Base-by-base conservation (phyloP, 2,797 vertebrate genomes). In the Amphiprion clarkii region DNA sequence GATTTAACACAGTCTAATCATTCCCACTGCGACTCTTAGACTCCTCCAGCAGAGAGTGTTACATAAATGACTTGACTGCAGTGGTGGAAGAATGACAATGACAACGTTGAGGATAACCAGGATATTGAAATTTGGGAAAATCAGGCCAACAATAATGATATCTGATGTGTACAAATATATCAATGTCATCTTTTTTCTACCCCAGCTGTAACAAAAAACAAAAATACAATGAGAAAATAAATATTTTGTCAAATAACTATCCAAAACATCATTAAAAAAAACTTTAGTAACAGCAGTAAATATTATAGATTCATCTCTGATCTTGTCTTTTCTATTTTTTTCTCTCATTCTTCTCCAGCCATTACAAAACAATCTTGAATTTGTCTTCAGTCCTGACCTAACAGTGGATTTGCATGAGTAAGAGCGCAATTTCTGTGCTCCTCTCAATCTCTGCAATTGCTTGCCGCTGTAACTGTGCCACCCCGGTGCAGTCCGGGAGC, bases 291-390 rank as follows among this genome's bases (percentile, higher is more conserved):
- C 21, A 57, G 1, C 3, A 9, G 21, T 29, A 40, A 58, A 62
- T 66, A 66, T 16, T n/a, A 46, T 25, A 74, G 62, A 71, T 19
- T 19, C n/a, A 63, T 53, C 76, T 65, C 31, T 61, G 49, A 57
- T 55, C 21, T 70, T 67, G 78, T 78, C 54, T 13, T 52, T 57
- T 64, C 19, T 40, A 49, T 61, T 85, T 67, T 5, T n/a, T 57
- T 71, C 65, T 59, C n/a, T 73, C 63, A 81, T 86, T 74, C 13
- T 48, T 64, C 56, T 61, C 66, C 46, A 65, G 52, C 67, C 57
- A 56, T 53, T 52, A 36, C 7, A 33, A 72, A 67, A 68, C 59
- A 71, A 57, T 71, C 27, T 52, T 27, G 21, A 60, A 60, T 74
- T 59, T 76, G 71, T 73, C 74, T 49, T 63, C 29, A 17, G 44